Conservation (phyloP, 2,797 vertebrate genomes). For the Danionella dracula region DNA sequence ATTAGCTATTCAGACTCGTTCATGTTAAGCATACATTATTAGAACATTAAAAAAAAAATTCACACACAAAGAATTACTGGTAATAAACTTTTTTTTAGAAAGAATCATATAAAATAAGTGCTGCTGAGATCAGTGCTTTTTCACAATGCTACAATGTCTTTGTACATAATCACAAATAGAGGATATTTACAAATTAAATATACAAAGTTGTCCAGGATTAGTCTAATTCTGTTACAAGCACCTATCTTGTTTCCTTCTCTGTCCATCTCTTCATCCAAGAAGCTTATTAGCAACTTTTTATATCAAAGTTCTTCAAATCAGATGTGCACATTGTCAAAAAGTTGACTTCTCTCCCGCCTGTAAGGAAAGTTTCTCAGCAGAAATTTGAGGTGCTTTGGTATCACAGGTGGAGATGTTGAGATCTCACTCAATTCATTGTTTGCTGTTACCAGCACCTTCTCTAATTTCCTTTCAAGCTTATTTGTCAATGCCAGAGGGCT, state of each 20-base stretch:
- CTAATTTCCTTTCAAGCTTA: background rate
- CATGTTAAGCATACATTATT: too few relatives aligned
- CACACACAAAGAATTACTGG: too few relatives aligned
- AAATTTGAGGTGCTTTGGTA: slow-evolving; percentile 59
- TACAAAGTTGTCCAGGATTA: background rate
- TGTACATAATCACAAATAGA: background rate
- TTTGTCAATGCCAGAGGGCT: background rate
- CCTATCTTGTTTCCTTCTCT: background rate
- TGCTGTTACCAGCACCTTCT: background rate
- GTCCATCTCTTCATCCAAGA: too few relatives aligned
- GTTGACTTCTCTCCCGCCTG: slow-evolving; percentile 26
- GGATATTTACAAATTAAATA: background rate
- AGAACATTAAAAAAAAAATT: background rate
- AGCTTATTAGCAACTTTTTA: too few relatives aligned
- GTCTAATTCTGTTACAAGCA: too few relatives aligned
- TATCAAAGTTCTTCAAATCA: background rate
- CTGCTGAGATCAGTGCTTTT: background rate
- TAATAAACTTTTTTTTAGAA: background rate
- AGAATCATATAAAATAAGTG: background rate
- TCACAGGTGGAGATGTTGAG: slow-evolving; percentile 28
- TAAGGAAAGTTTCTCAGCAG: slow-evolving; percentile 56
- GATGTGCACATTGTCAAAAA: background rate
- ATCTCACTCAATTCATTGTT: background rate
- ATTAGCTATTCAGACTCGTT: too few relatives aligned
- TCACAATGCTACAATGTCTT: background rate